Evolutionary conservation across 2,113 vertebrate genomes (phyloP).

Genomic region (Melospiza georgiana): DNA sequence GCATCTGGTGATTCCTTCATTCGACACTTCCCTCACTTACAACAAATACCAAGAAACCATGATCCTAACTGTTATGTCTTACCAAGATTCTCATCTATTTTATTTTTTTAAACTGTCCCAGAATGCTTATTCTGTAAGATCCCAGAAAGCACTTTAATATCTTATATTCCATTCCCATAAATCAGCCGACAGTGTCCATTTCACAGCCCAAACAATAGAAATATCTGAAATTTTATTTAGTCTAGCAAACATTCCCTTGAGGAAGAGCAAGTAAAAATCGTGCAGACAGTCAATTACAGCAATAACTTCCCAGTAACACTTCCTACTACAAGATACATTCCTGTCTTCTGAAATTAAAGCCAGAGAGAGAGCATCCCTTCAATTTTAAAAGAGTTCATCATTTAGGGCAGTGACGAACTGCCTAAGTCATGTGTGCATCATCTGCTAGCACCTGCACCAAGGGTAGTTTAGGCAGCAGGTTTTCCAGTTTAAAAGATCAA

Average conservation of each 20-base stretch:
- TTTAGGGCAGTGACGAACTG: background rate
- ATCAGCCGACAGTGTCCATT: conserved; percentile 12
- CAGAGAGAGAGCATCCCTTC: background rate
- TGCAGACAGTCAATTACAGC: background rate
- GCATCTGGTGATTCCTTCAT: background rate
- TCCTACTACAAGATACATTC: background rate
- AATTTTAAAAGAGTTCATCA: background rate
- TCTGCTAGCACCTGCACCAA: background rate
- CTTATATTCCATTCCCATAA: background rate
- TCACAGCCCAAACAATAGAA: conserved; percentile 33
- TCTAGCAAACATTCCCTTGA: conserved; percentile 38
- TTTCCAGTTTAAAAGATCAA: background rate
- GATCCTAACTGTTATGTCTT: background rate
- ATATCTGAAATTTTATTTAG: conserved; percentile 46
- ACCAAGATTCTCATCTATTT: background rate
- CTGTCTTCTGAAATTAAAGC: background rate
- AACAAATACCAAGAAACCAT: background rate
- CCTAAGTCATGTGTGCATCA: background rate
- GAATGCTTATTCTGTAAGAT: background rate
- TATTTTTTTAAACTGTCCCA: background rate
- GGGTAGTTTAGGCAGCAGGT: background rate
- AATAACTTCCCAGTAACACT: background rate
- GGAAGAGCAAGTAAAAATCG: background rate
- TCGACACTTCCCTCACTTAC: background rate
- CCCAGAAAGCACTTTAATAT: background rate